A percentile compares a stretch with the other conserved stretches of the same genome.
Conservation (phyloP, 2,888 invertebrate species). For the Dasysyrphus albostriatus region DNA sequence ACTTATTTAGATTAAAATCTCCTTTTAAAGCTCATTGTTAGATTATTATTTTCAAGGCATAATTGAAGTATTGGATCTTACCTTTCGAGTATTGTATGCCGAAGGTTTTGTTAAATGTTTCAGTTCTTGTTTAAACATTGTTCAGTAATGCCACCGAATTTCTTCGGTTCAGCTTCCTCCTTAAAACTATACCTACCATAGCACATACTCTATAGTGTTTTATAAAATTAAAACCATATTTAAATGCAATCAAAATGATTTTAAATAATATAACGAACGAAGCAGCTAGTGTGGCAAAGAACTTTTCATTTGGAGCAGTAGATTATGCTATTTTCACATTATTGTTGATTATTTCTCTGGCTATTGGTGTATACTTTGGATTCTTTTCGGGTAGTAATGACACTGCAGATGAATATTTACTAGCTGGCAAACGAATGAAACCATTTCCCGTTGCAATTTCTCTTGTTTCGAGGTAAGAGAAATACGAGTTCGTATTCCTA, state of each 20-base stretch:
- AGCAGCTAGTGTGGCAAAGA: not conserved
- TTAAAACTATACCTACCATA: not conserved
- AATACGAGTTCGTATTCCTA: not conserved
- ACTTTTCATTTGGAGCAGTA: slow-evolving; percentile 58
- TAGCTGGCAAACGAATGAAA: slow-evolving; percentile 85
- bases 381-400: slow-evolving; percentile 82
- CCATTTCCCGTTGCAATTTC: slow-evolving; percentile 86
- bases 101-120: not conserved
- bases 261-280: slow-evolving; percentile 1
- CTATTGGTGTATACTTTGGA: slow-evolving; percentile 85
- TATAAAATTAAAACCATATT: not conserved
- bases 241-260: slow-evolving; percentile 4
- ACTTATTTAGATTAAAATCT: not conserved
- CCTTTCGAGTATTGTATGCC: too few species aligned
- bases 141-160: not conserved
- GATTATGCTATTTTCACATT: slow-evolving; percentile 85
- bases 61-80: not conserved
- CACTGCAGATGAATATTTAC: slow-evolving; percentile 82
- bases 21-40: not conserved
- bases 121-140: not conserved
- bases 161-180: not conserved
- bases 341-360: slow-evolving; percentile 84
- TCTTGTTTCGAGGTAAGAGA: slow-evolving; percentile 84
- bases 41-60: not conserved
- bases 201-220: not conserved